Evolutionary conservation across 2,888 invertebrate species (phyloP), one percentile per base, ranked within the genome.

Genomic region (Polyommatus icarus): DNA sequence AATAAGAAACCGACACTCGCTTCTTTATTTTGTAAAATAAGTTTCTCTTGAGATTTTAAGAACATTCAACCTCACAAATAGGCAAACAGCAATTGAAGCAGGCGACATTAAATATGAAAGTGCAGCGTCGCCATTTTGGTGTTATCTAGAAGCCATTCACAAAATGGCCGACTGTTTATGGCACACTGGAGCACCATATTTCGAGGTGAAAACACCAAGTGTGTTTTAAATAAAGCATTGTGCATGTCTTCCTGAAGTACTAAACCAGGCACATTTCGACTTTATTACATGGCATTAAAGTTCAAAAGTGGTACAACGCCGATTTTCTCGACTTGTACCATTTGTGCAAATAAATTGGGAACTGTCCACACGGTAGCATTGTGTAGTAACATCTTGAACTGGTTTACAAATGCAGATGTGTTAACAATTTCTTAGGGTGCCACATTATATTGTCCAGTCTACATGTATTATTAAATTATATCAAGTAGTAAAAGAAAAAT

Each of bases 101-200:
- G 46, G 18, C n/a, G 32, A 77, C 36, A 59, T 77, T 40, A 77
- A 77, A 77, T 72, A 59, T 77, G n/a, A 36, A 71, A 54, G 20
- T 59, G 59, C 3, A 72, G 57, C n/a, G 18, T 40, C 57, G 73
- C 36, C 29, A 61, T 46, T 79, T 79, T 78, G 67, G 71, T 76
- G 80, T 80, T 81, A 81, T 80, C 79, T 79, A 40, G 36, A 8
- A 73, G 61, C 84, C 85, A 84, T 88, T 86, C 78, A 82, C 80
- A 81, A 81, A 85, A 84, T 83, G 84, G 79, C 83, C 78, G 82
- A 80, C 78, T 81, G 78, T 87, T 88, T 87, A 89, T 85, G 80
- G 83, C 82, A 81, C 83, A 82, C 84, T 79, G 80, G 82, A 79
- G 83, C 80, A 80, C 81, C 81, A 82, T 84, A 83, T 83, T 83